These are phyloP conservation scores for Neodiprion pinetum DNA, from an alignment of 1,140 invertebrate species.

Conservation along the genomic window DNA sequence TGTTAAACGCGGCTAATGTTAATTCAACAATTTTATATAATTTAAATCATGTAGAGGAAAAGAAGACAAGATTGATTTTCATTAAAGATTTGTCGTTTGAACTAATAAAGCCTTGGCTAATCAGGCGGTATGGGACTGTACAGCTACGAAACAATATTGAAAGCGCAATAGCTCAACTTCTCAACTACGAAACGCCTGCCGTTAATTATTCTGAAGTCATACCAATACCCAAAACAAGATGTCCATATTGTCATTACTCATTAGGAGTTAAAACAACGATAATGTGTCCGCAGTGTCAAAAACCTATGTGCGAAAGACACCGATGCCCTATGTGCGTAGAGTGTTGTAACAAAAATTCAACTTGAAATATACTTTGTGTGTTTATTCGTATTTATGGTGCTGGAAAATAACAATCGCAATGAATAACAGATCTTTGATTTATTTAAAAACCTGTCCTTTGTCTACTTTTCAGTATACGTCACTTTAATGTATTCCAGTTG, in stretches of 20 bases:
- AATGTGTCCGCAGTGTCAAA: conserved; percentile 3
- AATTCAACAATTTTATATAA: conserved; percentile 9
- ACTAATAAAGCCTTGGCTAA: no score
- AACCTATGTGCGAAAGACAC: conserved; percentile 8
- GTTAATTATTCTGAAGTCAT: conserved; percentile 11
- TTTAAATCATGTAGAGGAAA: neutral
- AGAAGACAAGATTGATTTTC: neutral
- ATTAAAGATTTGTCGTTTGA: neutral
- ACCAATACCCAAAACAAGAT: conserved; percentile 14
- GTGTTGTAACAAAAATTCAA: conserved; percentile 17
- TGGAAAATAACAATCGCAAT: no score
- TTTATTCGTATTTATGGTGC: no score
- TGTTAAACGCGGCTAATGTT: conserved; percentile 7
- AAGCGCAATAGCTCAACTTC: neutral
- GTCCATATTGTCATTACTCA: neutral
- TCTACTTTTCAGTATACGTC: no score
- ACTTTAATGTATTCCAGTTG: no score
- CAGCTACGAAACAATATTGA: neutral
- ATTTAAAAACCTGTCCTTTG: no score
- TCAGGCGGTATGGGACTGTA: no score
- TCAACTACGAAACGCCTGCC: neutral
- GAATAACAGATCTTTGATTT: no score
- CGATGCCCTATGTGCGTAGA: neutral
- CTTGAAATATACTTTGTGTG: conserved; percentile 6
- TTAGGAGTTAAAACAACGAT: conserved; percentile 6